Percentiles rank a stretch among this genome's conserved stretches.
phyloP scores from a whole-genome alignment of 2,113 vertebrate species.

The Chaenocephalus aceratus region DNA sequence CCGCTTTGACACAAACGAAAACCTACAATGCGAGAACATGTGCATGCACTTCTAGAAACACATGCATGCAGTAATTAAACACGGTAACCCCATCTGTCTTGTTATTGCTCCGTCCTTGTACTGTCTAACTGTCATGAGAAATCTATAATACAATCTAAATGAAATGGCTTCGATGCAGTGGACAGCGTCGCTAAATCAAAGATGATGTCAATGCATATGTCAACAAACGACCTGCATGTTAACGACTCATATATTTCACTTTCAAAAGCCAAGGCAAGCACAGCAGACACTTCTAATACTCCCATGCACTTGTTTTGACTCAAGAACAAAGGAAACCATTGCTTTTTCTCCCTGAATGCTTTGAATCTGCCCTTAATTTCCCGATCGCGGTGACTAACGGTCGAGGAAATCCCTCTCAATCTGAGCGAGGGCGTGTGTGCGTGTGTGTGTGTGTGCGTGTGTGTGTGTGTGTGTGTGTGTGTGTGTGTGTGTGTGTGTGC shows the following conservation, averaged over 20 bases:
- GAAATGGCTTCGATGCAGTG: not conserved
- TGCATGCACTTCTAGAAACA: too few species aligned
- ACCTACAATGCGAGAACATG: too few species aligned
- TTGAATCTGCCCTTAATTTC: slow-evolving; percentile 56
- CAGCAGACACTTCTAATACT: not conserved
- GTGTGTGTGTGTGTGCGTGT: slow-evolving; percentile 14
- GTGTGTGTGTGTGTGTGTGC: slow-evolving; percentile 12
- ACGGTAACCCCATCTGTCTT: too few species aligned
- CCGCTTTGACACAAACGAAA: not conserved
- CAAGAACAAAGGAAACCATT: not conserved
- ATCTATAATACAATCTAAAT: too few species aligned
- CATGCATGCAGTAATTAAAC: too few species aligned
- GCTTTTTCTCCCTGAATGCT: slow-evolving; percentile 28
- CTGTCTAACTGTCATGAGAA: too few species aligned
- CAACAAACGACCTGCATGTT: not conserved
- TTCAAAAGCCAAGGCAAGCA: not conserved
- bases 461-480: slow-evolving; percentile 13
- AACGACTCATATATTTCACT: not conserved
- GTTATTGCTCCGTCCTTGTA: too few species aligned
- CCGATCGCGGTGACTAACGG: slow-evolving; percentile 50
- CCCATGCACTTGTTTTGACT: not conserved
- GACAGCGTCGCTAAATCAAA: not conserved
- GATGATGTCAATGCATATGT: not conserved
- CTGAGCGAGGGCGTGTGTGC: slow-evolving; percentile 20
- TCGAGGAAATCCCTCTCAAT: slow-evolving; percentile 49